Evolutionary conservation across 2,113 vertebrate species (phyloP).

Genomic region (Malurus elegans): DNA sequence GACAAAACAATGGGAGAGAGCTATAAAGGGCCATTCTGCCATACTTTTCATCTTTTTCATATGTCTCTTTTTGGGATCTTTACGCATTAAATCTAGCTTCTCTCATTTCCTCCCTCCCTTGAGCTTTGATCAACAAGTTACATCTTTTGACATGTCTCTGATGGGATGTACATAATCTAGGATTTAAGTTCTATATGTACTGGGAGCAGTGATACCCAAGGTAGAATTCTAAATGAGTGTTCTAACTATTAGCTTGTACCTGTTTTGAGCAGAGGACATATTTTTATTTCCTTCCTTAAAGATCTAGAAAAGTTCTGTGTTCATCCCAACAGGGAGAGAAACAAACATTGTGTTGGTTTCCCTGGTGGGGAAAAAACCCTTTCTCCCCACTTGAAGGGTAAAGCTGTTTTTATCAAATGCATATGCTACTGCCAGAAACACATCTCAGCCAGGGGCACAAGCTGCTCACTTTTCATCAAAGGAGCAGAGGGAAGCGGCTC

Average conservation of each 20-base stretch:
- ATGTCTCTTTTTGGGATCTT: background rate
- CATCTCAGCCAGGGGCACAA: background rate
- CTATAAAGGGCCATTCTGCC: background rate
- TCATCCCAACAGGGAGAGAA: background rate
- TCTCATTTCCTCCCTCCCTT: background rate
- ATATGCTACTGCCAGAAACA: conserved; percentile 11
- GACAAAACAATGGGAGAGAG: background rate
- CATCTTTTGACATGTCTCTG: background rate
- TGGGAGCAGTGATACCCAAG: background rate
- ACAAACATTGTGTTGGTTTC: background rate
- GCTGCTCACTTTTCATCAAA: conserved; percentile 35
- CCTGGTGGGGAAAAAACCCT: background rate
- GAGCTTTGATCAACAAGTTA: background rate
- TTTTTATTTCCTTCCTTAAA: background rate
- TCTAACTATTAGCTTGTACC: background rate
- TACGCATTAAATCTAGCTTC: background rate
- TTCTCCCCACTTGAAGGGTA: background rate
- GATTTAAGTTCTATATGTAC: background rate
- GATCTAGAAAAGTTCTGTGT: background rate
- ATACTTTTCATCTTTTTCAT: background rate
- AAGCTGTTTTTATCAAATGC: conserved; percentile 10
- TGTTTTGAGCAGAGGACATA: background rate
- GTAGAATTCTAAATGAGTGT: background rate
- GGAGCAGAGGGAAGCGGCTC: background rate
- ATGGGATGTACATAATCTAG: background rate